Percentiles rank a stretch among this genome's conserved stretches.
These are phyloP conservation scores for Sepiola atlantica DNA, from an alignment of 2,888 invertebrate species.

Conservation along the genomic window DNA sequence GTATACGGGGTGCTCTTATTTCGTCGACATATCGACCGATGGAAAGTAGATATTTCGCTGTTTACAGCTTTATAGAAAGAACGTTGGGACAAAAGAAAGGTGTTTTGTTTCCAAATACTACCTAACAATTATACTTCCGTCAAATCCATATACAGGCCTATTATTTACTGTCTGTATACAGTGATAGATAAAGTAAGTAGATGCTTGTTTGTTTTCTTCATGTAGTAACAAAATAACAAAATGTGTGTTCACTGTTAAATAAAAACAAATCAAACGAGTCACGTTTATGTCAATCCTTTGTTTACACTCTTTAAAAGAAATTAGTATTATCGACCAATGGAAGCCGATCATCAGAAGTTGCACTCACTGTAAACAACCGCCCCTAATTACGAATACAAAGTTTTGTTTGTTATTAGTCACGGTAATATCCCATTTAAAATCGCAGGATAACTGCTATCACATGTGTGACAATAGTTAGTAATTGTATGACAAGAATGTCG, in stretches of 20 bases:
- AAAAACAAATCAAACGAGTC: no score
- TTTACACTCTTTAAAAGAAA: background rate
- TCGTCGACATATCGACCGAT: background rate
- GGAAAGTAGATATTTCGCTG: background rate
- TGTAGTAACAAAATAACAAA: background rate
- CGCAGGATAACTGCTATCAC: background rate
- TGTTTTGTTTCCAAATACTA: background rate
- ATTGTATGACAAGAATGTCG: background rate
- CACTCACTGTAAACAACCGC: background rate
- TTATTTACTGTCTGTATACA: background rate
- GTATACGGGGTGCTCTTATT: background rate
- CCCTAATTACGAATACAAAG: background rate
- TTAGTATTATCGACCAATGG: background rate
- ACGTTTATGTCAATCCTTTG: background rate
- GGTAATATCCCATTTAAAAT: background rate
- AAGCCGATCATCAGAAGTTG: background rate
- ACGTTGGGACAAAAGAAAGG: background rate
- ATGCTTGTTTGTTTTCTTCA: background rate
- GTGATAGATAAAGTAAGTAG: background rate
- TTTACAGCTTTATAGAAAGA: background rate
- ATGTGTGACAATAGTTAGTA: background rate
- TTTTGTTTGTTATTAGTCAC: background rate
- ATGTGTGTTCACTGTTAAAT: background rate
- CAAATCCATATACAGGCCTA: background rate
- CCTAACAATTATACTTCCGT: no score